A percentile compares a stretch with the other conserved stretches of the same genome.
Conservation (phyloP, 1,140 invertebrate genomes). For the Frieseomelitta varia region DNA sequence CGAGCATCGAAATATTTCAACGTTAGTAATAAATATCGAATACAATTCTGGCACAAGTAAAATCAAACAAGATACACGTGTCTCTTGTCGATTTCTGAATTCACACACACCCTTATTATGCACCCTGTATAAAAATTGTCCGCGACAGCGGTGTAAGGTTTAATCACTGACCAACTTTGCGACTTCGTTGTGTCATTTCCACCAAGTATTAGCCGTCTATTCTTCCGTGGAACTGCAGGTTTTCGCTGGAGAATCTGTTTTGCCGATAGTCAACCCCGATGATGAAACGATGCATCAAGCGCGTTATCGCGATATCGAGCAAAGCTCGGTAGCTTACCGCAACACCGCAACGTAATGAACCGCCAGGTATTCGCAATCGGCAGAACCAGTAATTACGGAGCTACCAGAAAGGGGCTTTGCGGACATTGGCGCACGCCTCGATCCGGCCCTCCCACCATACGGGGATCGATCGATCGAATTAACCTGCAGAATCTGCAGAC, state of each 20-base stretch:
- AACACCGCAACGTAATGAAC: slow-evolving; percentile 42
- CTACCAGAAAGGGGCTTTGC: neutral
- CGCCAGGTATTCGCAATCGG: slow-evolving; percentile 39
- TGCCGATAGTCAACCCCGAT: neutral
- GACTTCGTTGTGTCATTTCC: neutral
- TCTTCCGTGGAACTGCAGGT: neutral
- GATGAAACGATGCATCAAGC: neutral
- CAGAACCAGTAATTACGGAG: slow-evolving; percentile 31
- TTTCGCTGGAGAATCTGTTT: neutral
- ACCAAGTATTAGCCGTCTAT: neutral
- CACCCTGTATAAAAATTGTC: too few species aligned
- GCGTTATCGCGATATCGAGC: slow-evolving; percentile 26
- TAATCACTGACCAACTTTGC: neutral
- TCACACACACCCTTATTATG: too few species aligned
- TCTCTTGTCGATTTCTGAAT: too few species aligned
- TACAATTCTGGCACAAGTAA: too few species aligned
- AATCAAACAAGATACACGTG: too few species aligned
- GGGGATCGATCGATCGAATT: neutral
- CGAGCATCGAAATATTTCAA: too few species aligned
- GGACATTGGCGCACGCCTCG: too few species aligned
- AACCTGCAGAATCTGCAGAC: neutral
- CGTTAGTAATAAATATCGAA: too few species aligned
- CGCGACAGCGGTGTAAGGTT: too few species aligned
- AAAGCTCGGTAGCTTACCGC: slow-evolving; percentile 1
- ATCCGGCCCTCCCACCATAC: too few species aligned